These are phyloP conservation scores for Erebia palarica DNA, from an alignment of 2,888 invertebrate genomes.

Conservation along the genomic window DNA sequence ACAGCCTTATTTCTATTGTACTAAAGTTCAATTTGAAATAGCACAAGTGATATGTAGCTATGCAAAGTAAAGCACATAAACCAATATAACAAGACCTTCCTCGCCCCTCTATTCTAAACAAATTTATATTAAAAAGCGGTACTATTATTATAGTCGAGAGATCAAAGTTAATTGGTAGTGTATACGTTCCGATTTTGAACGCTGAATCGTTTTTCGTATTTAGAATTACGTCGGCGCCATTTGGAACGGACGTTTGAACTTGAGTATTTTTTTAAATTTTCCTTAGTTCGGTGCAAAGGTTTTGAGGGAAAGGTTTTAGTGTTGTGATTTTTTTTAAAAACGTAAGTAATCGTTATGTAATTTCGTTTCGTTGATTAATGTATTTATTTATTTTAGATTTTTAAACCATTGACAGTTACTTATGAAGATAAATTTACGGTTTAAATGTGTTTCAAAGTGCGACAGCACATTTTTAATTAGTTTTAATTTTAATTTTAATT, in stretches of 20 bases:
- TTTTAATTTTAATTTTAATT: no score
- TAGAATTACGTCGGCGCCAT: conserved; percentile 60
- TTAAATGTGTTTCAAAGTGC: no score
- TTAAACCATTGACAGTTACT: no score
- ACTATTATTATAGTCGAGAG: conserved; percentile 47
- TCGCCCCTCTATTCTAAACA: conserved; percentile 41
- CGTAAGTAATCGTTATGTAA: conserved; percentile 4
- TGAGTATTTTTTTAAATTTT: conserved; percentile 50
- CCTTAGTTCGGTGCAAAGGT: conserved; percentile 37
- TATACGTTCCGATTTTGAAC: conserved; percentile 69
- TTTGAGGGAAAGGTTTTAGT: conserved; percentile 22
- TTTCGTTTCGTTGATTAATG: not conserved
- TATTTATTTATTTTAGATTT: not conserved
- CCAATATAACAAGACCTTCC: conserved; percentile 52
- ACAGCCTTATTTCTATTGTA: conserved; percentile 5
- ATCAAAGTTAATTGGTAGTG: conserved; percentile 47
- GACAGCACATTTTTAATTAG: no score
- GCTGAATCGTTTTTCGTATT: conserved; percentile 65
- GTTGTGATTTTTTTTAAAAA: conserved; percentile 24
- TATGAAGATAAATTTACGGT: no score
- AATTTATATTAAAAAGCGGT: conserved; percentile 38
- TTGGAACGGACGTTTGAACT: conserved; percentile 53
- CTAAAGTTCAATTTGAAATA: conserved; percentile 43
- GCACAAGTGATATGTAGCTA: conserved; percentile 35
- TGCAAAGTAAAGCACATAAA: conserved; percentile 43